These are phyloP conservation scores for Malurus cyaneus DNA, from an alignment of 2,113 vertebrate genomes.

Conservation along the genomic window DNA sequence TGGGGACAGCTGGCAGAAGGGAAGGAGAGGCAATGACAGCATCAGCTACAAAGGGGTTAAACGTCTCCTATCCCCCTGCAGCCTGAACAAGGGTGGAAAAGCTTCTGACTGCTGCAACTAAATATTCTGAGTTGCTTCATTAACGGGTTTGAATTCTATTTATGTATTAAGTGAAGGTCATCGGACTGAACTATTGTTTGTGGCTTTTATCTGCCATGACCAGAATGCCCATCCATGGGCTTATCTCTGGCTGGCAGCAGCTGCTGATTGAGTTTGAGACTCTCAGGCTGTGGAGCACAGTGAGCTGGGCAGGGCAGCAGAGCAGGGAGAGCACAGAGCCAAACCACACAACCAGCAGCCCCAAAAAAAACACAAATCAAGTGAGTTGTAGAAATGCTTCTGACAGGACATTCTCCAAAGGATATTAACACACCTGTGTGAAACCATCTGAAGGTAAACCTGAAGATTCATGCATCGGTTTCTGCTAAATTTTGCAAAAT, in stretches of 20 bases:
- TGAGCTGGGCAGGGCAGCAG: background rate
- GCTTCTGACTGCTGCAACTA: background rate
- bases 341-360: background rate
- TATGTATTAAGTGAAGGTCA: background rate
- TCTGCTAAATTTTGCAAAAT: background rate
- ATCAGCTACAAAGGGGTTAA: background rate
- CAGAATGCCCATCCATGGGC: background rate
- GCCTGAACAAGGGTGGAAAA: background rate
- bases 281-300: accelerated
- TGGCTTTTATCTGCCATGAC: conserved; percentile 11
- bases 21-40: background rate
- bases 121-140: background rate
- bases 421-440: background rate
- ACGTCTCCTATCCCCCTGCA: background rate
- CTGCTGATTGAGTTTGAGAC: background rate
- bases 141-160: conserved; percentile 1
- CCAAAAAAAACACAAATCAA: background rate
- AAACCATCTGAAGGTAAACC: background rate
- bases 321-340: background rate
- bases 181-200: background rate
- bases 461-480: background rate
- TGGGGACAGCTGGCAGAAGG: background rate
- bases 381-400: background rate
- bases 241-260: conserved; percentile 27
- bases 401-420: background rate